Evolutionary conservation across 1,140 invertebrate species (phyloP).

Genomic region (Sitophilus oryzae): DNA sequence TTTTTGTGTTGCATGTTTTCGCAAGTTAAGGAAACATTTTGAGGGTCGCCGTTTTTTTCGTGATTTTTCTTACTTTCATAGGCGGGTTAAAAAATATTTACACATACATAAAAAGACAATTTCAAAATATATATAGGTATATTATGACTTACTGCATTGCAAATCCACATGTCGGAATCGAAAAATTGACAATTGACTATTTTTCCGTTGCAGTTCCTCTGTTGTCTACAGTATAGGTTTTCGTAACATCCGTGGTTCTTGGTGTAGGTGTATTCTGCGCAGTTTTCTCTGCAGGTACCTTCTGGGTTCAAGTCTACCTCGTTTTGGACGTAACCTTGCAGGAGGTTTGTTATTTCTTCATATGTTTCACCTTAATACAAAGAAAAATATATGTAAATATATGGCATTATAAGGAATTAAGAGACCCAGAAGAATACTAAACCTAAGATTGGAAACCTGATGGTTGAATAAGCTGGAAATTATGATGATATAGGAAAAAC

Average conservation of each 20-base stretch:
- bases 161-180: conserved; percentile 77
- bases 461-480: too few species aligned
- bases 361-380: conserved; percentile 58
- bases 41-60: too few species aligned
- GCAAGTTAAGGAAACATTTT: too few species aligned
- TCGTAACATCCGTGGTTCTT: conserved; percentile 58
- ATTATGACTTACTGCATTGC: conserved; percentile 56
- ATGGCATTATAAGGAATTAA: too few species aligned
- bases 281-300: conserved; percentile 67
- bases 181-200: conserved; percentile 70
- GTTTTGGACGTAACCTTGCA: conserved; percentile 81
- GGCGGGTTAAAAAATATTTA: neutral
- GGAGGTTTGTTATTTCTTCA: conserved; percentile 65
- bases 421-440: too few species aligned
- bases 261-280: conserved; percentile 62
- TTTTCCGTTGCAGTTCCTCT: conserved; percentile 62
- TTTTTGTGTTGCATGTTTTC: neutral
- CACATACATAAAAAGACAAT: too few species aligned
- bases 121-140: too few species aligned
- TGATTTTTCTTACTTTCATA: too few species aligned
- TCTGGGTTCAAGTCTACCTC: conserved; percentile 73
- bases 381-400: neutral
- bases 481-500: too few species aligned
- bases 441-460: too few species aligned
- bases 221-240: conserved; percentile 58